Base-by-base conservation (phyloP, 2,888 invertebrate genomes). In the Entomobrya multifasciata region DNA sequence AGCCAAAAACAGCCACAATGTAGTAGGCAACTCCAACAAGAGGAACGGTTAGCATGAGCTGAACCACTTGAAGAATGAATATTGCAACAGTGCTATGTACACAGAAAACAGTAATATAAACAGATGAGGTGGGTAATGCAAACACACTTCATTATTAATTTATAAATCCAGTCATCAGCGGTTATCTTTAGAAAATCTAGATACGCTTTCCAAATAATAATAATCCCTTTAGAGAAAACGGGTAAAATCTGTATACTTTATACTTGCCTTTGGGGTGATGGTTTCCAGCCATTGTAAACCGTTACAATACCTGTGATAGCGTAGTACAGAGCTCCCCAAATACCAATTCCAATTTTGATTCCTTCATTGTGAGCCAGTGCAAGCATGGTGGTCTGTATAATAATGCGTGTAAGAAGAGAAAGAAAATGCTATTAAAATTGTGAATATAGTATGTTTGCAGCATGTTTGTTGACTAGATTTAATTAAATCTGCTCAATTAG, bases 281-380 rank as follows among this genome's bases (percentile, higher is more conserved):
- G 88, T 60, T 88, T 89, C 82, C 79, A 90, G 11, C 89, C 89
- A 55, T 82, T 84, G 86, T 89, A 90, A 0, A 90, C 84, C 10
- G 90, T 90, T 44, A 90, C 88, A 36, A 90, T 77, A 36, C 90
- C 90, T 57, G 89, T 88, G 25, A 86, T 86, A 13, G 84, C 86
- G 78, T 87, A 90, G 74, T 86, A 90, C 70, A 90, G n/a, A 4
- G 89, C 88, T 62, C 90, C 91, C 91, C 91, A 91, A 84, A 91
- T 89, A 4, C 91, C 91, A 76, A 90, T 88, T 62, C 91, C 90
- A 79, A 91, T 89, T 86, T 83, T 88, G 70, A 91, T 89, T 52
- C 91, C 91, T 47, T 88, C 87, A 77, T 90, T 90, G 52, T 83
- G 82, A 44, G 89, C 90, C 44, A 90, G 57, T 11, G 89, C 87